Percentiles rank a stretch among this genome's conserved stretches.
These are phyloP conservation scores for Aproaerema taeniolella DNA, from an alignment of 2,888 invertebrate genomes.

Conservation along the genomic window DNA sequence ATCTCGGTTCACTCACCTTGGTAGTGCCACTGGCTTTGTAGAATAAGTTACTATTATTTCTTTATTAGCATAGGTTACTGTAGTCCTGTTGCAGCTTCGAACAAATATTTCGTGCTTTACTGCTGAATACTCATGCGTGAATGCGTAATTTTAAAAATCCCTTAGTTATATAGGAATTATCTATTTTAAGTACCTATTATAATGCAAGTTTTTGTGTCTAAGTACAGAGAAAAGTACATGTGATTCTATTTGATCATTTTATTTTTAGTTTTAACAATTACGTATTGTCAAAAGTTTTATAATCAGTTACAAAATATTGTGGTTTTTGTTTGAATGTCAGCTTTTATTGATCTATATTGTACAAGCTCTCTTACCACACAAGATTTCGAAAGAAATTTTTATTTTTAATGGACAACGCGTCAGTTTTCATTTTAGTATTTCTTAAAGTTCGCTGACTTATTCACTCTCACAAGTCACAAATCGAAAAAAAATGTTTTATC, in stretches of 20 bases:
- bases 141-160: conserved; percentile 63
- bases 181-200: conserved; percentile 40
- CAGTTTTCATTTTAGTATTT: too few species aligned
- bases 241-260: conserved; percentile 67
- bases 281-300: conserved; percentile 32
- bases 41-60: conserved; percentile 49
- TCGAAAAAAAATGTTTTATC: too few species aligned
- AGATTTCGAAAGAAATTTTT: too few species aligned
- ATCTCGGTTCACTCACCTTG: conserved; percentile 50
- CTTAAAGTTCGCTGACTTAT: too few species aligned
- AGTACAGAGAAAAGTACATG: conserved; percentile 73
- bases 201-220: conserved; percentile 66
- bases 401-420: too few species aligned
- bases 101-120: conserved; percentile 72
- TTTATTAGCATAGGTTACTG: conserved; percentile 34
- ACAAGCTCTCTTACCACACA: too few species aligned
- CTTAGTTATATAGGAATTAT: conserved; percentile 50
- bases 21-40: conserved; percentile 69
- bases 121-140: conserved; percentile 75
- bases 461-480: too few species aligned
- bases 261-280: conserved; percentile 42
- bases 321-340: neutral
- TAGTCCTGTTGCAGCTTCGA: conserved; percentile 74
- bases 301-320: conserved; percentile 48
- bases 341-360: too few species aligned